Percentiles rank a stretch among this genome's conserved stretches.
These are phyloP conservation scores for Corvus hawaiiensis DNA, from an alignment of 2,113 vertebrate species.

Conservation along the genomic window DNA sequence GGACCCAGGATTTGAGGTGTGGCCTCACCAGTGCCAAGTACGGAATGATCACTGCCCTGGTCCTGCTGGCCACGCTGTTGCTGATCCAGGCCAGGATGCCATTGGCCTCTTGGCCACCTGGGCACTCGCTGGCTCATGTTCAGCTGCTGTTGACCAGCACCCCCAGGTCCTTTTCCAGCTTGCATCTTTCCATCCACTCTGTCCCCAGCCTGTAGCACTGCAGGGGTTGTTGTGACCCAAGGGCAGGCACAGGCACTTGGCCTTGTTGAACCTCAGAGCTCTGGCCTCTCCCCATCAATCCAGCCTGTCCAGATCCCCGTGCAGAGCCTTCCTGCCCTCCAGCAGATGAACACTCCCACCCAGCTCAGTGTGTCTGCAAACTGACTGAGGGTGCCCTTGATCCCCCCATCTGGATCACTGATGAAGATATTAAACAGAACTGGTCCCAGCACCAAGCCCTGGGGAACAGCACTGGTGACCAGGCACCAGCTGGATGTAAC, in stretches of 20 bases:
- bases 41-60: background rate
- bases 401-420: too few species aligned
- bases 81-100: background rate
- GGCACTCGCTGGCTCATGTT: background rate
- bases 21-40: rapidly evolving
- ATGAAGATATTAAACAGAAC: background rate
- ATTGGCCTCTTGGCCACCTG: background rate
- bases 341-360: too few species aligned
- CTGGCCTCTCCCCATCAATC: too few species aligned
- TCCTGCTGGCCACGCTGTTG: background rate
- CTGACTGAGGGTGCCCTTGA: too few species aligned
- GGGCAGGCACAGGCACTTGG: background rate
- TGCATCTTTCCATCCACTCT: background rate
- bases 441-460: background rate
- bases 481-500: background rate
- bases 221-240: background rate
- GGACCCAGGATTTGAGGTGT: background rate
- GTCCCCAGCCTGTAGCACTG: background rate
- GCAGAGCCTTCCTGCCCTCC: too few species aligned
- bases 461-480: background rate
- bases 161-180: background rate
- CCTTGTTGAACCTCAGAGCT: too few species aligned
- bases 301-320: too few species aligned
- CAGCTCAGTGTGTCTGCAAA: too few species aligned
- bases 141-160: background rate